These are phyloP conservation scores for Andricus curvator DNA, from an alignment of 2,888 invertebrate species.

Conservation along the genomic window DNA sequence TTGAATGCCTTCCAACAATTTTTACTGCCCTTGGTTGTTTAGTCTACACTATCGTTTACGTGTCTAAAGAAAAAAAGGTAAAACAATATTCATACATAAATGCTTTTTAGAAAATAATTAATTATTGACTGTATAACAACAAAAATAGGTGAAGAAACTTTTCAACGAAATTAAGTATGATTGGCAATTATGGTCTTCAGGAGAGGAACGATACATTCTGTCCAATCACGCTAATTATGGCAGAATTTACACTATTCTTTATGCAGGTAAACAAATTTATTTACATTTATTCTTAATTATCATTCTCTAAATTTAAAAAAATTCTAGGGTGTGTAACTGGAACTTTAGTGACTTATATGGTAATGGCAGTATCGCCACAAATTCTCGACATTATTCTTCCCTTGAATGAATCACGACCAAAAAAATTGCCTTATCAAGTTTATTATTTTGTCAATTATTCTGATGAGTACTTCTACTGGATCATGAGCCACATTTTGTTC, in stretches of 20 bases:
- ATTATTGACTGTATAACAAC: too few relatives aligned
- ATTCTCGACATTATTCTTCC: neutral
- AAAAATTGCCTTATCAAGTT: neutral
- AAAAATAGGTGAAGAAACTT: neutral
- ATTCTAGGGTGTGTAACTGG: neutral
- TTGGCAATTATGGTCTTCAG: slow-evolving; percentile 6
- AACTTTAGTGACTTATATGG: neutral
- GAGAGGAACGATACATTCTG: neutral
- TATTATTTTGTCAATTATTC: slow-evolving; percentile 23
- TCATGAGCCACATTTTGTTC: neutral
- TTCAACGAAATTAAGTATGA: neutral
- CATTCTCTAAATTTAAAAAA: too few relatives aligned
- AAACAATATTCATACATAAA: neutral
- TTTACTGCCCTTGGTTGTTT: neutral
- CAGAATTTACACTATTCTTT: neutral
- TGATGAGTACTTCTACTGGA: slow-evolving; percentile 2
- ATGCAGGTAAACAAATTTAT: neutral
- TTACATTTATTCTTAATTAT: too few relatives aligned
- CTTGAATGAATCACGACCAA: neutral
- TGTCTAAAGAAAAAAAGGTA: neutral
- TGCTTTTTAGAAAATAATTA: neutral
- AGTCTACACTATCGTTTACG: neutral
- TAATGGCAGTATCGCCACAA: neutral
- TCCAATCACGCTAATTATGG: neutral
- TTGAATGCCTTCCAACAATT: neutral